Conservation (phyloP, 1,140 invertebrate species). For the Drosophila paulistorum region DNA sequence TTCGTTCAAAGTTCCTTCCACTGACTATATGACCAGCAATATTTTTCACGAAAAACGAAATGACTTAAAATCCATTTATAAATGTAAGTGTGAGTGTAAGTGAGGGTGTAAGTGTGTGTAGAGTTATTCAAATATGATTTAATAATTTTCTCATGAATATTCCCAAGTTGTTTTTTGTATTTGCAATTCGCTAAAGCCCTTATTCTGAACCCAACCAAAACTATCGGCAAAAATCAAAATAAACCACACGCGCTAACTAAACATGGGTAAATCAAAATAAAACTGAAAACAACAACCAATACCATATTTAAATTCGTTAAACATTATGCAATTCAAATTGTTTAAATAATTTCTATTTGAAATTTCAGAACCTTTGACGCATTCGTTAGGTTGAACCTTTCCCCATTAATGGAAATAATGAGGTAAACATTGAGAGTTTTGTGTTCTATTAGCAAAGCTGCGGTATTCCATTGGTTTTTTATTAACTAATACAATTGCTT, state of each 20-base stretch:
- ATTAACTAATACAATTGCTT: no score
- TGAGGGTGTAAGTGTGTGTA: constrained; percentile 32
- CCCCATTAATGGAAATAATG: no score
- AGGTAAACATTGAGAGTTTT: neutral
- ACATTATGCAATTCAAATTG: neutral
- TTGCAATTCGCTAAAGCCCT: constrained; percentile 18
- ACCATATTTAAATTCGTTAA: constrained; percentile 1
- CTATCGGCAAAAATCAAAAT: constrained; percentile 11
- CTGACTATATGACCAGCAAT: constrained; percentile 9
- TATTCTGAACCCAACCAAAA: constrained; percentile 38
- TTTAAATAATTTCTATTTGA: neutral
- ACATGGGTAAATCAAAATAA: constrained; percentile 16
- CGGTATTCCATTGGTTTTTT: no score
- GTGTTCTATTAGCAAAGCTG: no score
- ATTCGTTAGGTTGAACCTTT: neutral
- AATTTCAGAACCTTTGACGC: neutral
- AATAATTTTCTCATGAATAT: constrained; percentile 41
- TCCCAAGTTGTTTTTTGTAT: neutral
- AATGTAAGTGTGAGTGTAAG: neutral
- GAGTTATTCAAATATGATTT: constrained; percentile 33
- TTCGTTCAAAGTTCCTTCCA: constrained; percentile 39
- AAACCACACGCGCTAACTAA: constrained; percentile 39
- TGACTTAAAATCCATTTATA: constrained; percentile 6
- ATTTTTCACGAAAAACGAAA: constrained; percentile 17
- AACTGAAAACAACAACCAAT: constrained; percentile 1